Base-by-base conservation (phyloP, 1,140 invertebrate genomes). In the Drosophila micromelanica region DNA sequence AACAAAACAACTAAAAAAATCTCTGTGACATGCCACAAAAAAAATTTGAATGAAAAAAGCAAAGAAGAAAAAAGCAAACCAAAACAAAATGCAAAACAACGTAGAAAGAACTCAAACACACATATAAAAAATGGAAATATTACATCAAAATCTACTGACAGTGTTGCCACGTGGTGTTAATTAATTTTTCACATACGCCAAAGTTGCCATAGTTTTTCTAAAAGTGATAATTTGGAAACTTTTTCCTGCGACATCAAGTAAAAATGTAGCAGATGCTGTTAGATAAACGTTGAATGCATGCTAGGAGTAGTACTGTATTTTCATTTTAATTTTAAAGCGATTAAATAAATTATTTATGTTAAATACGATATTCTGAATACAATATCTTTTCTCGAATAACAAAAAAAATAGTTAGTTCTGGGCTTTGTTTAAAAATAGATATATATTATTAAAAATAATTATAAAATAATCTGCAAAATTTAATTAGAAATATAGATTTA, bases 1-100 rank as follows among this genome's bases (percentile, higher is more conserved):
- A 80, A 81, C 78, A 81, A 81, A 87, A 78, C 71, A 76, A 73
- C 78, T 75, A 87, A 86, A 81, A 27, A 85, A 86, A 80, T 81
- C 61, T 68, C 63, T 72, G 76, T 69, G 72, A 79, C 80, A 82
- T 71, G 64, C 37, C 77, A 63, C 71, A 85, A 73, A 76, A 48
- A 55, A 63, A 70, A 23, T 2, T 23, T 42, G 68, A 67, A 71
- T 71, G 7, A 35, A 73, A 79, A 59, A 52, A 48, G 30, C 27
- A 8, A 35, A 35, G 32, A 35, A 56, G 15, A 52, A 43, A 60
- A 46, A 70, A 74, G 42, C 30, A 55, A 60, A 74, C 40, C 67
- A 74, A 69, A 78, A 42, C 43, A 70, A 87, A 75, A 75, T 40
- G 30, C 52, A 57, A 67, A 70, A 49, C 55, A 62, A 42, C 45